Conservation (phyloP, 1,140 invertebrate genomes). For the Dysdera silvatica region DNA sequence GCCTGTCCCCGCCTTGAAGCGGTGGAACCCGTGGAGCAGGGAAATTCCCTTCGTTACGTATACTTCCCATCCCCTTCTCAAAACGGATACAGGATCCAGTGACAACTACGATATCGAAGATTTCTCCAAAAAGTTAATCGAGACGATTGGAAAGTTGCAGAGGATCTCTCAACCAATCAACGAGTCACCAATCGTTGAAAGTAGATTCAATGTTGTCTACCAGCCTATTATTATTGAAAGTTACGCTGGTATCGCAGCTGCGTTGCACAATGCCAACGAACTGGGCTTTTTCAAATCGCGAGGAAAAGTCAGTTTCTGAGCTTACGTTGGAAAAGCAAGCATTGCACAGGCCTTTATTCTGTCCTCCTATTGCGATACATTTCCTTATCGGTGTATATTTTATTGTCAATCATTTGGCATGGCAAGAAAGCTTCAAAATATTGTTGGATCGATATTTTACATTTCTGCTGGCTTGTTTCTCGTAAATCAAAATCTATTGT, state of each 20-base stretch:
- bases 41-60: conserved; percentile 70
- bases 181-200: conserved; percentile 35
- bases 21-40: conserved; percentile 76
- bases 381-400: too few relatives aligned
- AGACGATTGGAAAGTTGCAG: conserved; percentile 41
- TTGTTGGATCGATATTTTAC: too few relatives aligned
- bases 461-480: too few relatives aligned
- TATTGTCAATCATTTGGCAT: too few relatives aligned
- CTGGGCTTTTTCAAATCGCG: conserved; percentile 77
- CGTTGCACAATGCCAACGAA: conserved; percentile 73
- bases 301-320: conserved; percentile 67
- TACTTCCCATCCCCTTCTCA: conserved; percentile 68
- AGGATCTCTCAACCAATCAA: conserved; percentile 52
- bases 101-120: conserved; percentile 39
- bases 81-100: conserved; percentile 56
- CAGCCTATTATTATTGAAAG: conserved; percentile 67
- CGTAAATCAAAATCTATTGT: too few relatives aligned
- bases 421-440: too few relatives aligned
- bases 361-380: too few relatives aligned
- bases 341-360: too few relatives aligned
- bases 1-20: conserved; percentile 57
- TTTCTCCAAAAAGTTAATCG: conserved; percentile 34
- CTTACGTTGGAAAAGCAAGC: too few relatives aligned
- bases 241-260: conserved; percentile 64
- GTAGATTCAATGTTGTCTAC: conserved; percentile 50